Conservation (phyloP, 2,797 vertebrate genomes). For the Dendrocincla fuliginosa region DNA sequence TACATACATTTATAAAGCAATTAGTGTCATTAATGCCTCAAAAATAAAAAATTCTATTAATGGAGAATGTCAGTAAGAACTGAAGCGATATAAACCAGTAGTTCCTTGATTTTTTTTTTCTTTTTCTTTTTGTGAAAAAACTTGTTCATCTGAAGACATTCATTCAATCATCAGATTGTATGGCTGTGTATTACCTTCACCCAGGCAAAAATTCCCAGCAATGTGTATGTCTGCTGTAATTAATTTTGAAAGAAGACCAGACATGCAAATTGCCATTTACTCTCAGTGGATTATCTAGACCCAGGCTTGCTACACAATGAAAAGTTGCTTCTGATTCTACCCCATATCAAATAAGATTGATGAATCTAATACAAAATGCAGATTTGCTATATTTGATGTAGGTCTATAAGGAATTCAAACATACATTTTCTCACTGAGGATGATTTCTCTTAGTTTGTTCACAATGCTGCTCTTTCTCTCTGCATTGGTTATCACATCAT, state of each 20-base stretch:
- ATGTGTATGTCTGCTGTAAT: not conserved
- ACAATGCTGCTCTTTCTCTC: not conserved
- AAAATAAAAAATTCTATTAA: not conserved
- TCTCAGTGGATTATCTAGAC: not conserved
- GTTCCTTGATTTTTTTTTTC: not conserved
- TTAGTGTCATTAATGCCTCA: not conserved
- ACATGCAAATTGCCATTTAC: not conserved
- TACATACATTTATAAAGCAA: not conserved
- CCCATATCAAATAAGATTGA: not conserved
- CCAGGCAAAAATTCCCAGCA: not conserved
- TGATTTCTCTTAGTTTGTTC: not conserved
- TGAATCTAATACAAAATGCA: not conserved
- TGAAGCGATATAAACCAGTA: not conserved
- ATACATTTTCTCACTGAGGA: not conserved
- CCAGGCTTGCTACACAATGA: not conserved
- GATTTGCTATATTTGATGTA: not conserved
- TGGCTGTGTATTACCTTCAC: not conserved
- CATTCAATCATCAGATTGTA: not conserved
- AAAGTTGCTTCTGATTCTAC: not conserved
- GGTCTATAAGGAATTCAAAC: not conserved
- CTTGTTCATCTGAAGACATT: not conserved
- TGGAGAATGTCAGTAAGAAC: not conserved
- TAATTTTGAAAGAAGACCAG: slow-evolving; percentile 53
- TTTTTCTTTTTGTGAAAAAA: not conserved
- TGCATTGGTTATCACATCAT: not conserved